Base-by-base conservation (phyloP, 2,797 vertebrate species). In the Todus mexicanus region DNA sequence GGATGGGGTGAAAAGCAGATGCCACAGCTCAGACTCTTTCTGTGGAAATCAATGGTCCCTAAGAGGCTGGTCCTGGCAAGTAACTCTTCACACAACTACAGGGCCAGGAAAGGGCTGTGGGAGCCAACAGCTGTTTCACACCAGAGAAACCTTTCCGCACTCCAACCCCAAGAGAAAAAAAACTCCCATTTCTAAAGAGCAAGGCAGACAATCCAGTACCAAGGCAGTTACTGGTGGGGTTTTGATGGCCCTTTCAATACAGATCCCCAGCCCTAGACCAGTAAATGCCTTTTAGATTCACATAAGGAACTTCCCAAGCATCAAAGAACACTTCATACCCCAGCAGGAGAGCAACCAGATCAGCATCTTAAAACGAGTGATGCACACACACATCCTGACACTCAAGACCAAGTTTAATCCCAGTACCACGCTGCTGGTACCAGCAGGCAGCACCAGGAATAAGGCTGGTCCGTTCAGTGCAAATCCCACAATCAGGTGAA, bases 141-240 rank as follows among this genome's bases (percentile, higher is more conserved):
- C 25, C 38, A 74, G 18, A 89, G 16, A 29, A 89, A 90, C 22
- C 47, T 69, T 65, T 37, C 88, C 61, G 35, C 53, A 60, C 45
- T 47, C 53, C 72, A 89, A 23, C 26, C 43, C 33, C 37, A 83
- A 38, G 9, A 80, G 40, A 15, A 74, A 80, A n/a, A 80, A 84
- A 84, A 84, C 2, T 38, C 54, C 59, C 61, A 53, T 40, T 95
- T 72, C 76, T 70, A 91, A 3, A 3, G 72, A 92, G 37, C 59
- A 92, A 89, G 82, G 37, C 87, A 95, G 50, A 83, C 69, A 87
- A 77, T 54, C 69, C 69, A 61, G 25, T 54, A 45, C 25, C 26
- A 90, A 90, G 89, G 84, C 92, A 92, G 90, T 94, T 93, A 93
- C 82, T 94, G 90, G 89, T 48, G 63, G 51, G 51, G 51, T 74